A percentile compares a stretch with the other conserved stretches of the same genome.
These are phyloP conservation scores for Montipora capricornis DNA, from an alignment of 64 coral and sea anemone genomes.

Conservation along the genomic window DNA sequence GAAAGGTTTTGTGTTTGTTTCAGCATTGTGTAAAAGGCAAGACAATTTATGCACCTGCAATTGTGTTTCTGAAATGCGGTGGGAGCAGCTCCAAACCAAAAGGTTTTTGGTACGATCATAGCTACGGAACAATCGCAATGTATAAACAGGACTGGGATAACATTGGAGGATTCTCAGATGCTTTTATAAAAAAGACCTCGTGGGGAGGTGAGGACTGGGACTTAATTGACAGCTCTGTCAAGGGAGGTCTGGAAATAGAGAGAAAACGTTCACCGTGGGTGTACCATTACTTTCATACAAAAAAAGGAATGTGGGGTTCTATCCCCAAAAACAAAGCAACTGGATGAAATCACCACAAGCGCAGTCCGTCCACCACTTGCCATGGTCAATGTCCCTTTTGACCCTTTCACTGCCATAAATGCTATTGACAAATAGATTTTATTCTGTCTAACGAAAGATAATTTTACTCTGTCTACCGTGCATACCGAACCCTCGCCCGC, in stretches of 20 bases:
- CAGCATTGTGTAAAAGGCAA: not conserved
- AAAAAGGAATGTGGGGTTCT: conserved; percentile 33
- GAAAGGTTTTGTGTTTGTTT: not conserved
- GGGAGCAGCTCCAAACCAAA: not conserved
- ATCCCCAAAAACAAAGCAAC: too few relatives aligned
- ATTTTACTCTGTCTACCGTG: too few relatives aligned
- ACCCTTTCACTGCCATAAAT: too few relatives aligned
- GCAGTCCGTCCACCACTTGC: too few relatives aligned
- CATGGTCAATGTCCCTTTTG: too few relatives aligned
- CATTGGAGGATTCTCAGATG: conserved; percentile 22
- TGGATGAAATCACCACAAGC: too few relatives aligned
- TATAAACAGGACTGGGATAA: conserved; percentile 62
- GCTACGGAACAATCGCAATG: conserved; percentile 42
- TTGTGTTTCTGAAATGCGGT: not conserved
- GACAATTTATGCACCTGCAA: not conserved
- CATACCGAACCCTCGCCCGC: too few relatives aligned
- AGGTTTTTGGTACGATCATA: not conserved
- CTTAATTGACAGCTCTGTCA: conserved; percentile 28
- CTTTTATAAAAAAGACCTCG: not conserved
- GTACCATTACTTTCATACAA: conserved; percentile 35
- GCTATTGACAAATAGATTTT: too few relatives aligned
- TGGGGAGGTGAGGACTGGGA: conserved; percentile 66
- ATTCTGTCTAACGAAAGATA: too few relatives aligned
- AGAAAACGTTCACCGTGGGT: conserved; percentile 30
- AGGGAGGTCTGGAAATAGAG: conserved; percentile 2